Conservation (phyloP, 2,888 invertebrate genomes). For the Pheosia gnoma region DNA sequence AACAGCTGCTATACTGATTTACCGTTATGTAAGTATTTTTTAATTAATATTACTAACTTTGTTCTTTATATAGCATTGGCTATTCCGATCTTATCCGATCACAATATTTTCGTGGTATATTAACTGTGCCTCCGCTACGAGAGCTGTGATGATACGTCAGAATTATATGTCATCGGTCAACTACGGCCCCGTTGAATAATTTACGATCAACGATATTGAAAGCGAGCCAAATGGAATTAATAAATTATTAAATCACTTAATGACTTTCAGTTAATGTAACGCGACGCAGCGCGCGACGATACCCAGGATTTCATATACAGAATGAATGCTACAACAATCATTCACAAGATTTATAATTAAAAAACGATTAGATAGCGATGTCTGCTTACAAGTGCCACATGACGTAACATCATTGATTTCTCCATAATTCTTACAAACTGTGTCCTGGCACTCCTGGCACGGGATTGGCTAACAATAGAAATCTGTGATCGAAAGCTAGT, state of each 20-base stretch:
- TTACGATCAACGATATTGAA: conserved; percentile 26
- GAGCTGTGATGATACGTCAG: not conserved
- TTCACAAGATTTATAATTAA: too few species aligned
- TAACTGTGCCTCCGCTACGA: not conserved
- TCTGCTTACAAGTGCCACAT: too few species aligned
- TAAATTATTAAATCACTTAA: conserved; percentile 34
- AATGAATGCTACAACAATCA: not conserved
- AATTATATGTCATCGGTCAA: not conserved
- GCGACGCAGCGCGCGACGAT: not conserved
- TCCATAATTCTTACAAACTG: too few species aligned
- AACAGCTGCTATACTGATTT: too few species aligned
- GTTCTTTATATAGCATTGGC: too few species aligned
- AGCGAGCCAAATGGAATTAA: conserved; percentile 31
- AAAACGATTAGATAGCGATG: too few species aligned
- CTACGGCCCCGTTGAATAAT: conserved; percentile 19
- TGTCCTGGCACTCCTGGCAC: too few species aligned
- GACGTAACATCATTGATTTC: too few species aligned
- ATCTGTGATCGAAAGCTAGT: not conserved
- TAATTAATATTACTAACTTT: too few species aligned
- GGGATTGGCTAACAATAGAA: too few species aligned
- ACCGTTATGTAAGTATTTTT: too few species aligned
- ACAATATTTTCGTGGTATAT: not conserved
- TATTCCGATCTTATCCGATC: not conserved
- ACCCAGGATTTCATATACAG: not conserved
- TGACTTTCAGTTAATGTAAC: conserved; percentile 1